phyloP scores from a whole-genome alignment of 2,888 invertebrate species.

The Axea sp. region DNA sequence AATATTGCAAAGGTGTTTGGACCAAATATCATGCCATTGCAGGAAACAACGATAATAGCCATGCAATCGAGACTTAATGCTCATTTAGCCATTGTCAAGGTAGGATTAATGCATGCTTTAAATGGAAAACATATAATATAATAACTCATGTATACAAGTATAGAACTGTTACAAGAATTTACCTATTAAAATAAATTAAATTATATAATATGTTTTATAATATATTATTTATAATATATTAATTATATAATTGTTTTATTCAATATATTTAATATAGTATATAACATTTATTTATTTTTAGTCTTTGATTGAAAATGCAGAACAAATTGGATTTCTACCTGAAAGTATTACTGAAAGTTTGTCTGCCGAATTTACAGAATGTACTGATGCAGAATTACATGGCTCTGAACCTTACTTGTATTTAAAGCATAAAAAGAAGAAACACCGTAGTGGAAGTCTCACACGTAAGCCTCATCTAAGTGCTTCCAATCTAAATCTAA shows the following conservation, averaged over 20 bases:
- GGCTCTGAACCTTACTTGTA: slow-evolving; percentile 68
- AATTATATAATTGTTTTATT: no score
- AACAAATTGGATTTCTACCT: slow-evolving; percentile 87
- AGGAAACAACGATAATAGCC: slow-evolving; percentile 82
- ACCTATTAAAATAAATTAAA: no score
- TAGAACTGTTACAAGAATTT: no score
- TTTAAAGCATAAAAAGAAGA: slow-evolving; percentile 82
- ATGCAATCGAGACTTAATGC: slow-evolving; percentile 84
- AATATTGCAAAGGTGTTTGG: slow-evolving; percentile 93
- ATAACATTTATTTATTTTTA: slow-evolving; percentile 74
- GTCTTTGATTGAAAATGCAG: slow-evolving; percentile 89
- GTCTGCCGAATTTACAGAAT: slow-evolving; percentile 71
- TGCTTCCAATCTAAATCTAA: slow-evolving; percentile 71
- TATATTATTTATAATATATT: no score
- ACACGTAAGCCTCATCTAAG: slow-evolving; percentile 84
- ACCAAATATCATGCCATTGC: slow-evolving; percentile 91
- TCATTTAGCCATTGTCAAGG: slow-evolving; percentile 86
- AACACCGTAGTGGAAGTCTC: slow-evolving; percentile 91
- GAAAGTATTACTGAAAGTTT: slow-evolving; percentile 81
- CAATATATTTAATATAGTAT: no score
- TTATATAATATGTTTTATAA: no score
- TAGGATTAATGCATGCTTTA: no score
- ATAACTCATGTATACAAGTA: no score
- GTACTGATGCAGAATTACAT: slow-evolving; percentile 72
- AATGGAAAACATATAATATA: no score